These are phyloP conservation scores for Zaprionus ghesquierei DNA, from an alignment of 1,140 invertebrate genomes.

Conservation along the genomic window DNA sequence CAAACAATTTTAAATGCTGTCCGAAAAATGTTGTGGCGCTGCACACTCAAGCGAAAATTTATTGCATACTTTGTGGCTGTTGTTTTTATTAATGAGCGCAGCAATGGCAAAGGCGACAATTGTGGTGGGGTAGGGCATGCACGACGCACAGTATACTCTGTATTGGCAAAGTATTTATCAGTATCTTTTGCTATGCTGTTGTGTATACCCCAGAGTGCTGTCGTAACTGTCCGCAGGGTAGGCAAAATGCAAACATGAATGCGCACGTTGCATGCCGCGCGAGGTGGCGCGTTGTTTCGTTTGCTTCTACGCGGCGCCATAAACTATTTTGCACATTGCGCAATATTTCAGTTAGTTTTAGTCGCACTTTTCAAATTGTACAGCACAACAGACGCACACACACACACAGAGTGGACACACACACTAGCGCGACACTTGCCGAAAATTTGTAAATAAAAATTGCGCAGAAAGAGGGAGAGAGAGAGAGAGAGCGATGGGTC, in stretches of 20 bases:
- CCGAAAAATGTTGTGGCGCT: constrained; percentile 38
- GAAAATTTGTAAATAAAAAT: constrained; percentile 74
- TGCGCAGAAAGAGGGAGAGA: constrained; percentile 47
- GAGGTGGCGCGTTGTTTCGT: constrained; percentile 46
- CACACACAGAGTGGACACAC: constrained; percentile 7
- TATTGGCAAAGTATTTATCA: neutral
- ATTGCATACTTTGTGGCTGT: constrained; percentile 73
- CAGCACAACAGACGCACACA: constrained; percentile 41
- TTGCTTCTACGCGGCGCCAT: constrained; percentile 54
- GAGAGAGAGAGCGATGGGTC: constrained; percentile 16
- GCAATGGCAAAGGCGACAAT: constrained; percentile 8
- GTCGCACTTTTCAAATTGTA: constrained; percentile 72
- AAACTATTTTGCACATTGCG: constrained; percentile 78
- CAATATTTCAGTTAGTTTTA: constrained; percentile 65
- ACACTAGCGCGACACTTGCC: constrained; percentile 47
- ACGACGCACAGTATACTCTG: neutral
- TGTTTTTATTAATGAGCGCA: constrained; percentile 74
- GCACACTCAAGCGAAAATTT: constrained; percentile 52
- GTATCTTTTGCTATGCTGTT: no score
- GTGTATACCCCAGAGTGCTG: neutral
- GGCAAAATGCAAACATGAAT: constrained; percentile 47
- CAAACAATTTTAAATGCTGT: constrained; percentile 39
- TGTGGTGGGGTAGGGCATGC: neutral
- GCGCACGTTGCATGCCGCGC: constrained; percentile 38
- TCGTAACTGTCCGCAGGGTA: neutral